Evolutionary conservation across 2,113 vertebrate genomes (phyloP).

Genomic region (Cryptotis parvus): DNA sequence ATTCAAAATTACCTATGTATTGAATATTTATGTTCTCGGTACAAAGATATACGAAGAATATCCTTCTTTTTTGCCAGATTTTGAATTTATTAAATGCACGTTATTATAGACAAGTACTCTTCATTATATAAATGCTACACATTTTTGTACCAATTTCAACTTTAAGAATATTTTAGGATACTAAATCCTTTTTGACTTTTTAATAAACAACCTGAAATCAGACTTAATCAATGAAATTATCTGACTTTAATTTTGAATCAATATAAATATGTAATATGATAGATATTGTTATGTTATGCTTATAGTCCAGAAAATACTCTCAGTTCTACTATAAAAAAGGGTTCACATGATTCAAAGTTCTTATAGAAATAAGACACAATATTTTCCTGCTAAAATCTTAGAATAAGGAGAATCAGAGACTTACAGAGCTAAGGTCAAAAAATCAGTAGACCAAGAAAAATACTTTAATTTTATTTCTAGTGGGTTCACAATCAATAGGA

Average conservation of each 20-base stretch:
- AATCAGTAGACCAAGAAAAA: slow-evolving; percentile 61
- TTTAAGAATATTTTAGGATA: slow-evolving; percentile 24
- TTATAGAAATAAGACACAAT: not conserved
- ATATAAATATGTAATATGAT: too few relatives aligned
- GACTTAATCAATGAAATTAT: too few relatives aligned
- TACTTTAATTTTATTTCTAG: slow-evolving; percentile 58
- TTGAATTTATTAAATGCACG: too few relatives aligned
- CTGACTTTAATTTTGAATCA: too few relatives aligned
- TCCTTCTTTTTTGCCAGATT: too few relatives aligned
- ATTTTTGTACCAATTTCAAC: slow-evolving; percentile 20
- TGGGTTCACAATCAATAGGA: slow-evolving; percentile 68
- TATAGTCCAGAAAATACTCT: not conserved
- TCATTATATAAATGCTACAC: slow-evolving; percentile 14
- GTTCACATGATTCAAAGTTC: not conserved
- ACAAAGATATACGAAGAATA: slow-evolving; percentile 44
- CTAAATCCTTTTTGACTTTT: too few relatives aligned
- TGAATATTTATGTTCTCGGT: not conserved
- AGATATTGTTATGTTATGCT: not conserved
- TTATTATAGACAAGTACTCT: slow-evolving; percentile 53
- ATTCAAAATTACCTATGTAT: not conserved
- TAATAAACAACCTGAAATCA: too few relatives aligned
- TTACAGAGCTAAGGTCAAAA: slow-evolving; percentile 28
- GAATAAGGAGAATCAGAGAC: not conserved
- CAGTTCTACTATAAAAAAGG: not conserved
- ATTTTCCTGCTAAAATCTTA: not conserved